Evolutionary conservation across 2,113 vertebrate genomes (phyloP), one percentile per base, ranked within the genome.

Genomic region (Labeo rohita): DNA sequence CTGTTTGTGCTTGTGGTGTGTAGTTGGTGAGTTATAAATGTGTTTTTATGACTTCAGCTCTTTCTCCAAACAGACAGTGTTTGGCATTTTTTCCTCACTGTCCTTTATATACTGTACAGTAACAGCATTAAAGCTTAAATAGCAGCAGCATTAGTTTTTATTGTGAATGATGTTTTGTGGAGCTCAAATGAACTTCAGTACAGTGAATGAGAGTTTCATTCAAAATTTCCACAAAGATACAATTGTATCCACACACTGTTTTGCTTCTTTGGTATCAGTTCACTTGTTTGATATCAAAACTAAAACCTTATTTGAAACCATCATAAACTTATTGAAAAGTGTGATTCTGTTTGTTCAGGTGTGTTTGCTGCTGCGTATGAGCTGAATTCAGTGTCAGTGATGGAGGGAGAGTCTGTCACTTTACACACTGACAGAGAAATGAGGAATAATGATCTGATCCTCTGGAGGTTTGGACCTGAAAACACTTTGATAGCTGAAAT

Each of bases 381-480:
- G 45, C 45, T 49, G 72, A 74, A 23, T 10, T 4, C 45, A 13
- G 72, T 74, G 45, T 49, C 72, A 23, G 72, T 47, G 45, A 13
- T 0, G 72, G 21, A 49, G 72, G 72, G 45, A 47, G 11, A 74
- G 21, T 49, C 45, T 47, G 72, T 74, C 18, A 74, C 45, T 49
- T 13, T 74, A 74, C 72, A 74, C 72, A 47, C 72, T 23, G 72
- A 74, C 13, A 49, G 45, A 74, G 72, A 74, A 74, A 74, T 77
- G 49, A 77, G 49, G 50, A 54, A 34, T 8, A 54, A 54, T 16
- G 74, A 77, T 36, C 3, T 15, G 15, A 36, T 77, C 13, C 49
- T 34, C 23, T 77, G 74, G 47, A 54, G 47, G 7, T 77, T 77
- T 54, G 74, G 74, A 36, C 47, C 47, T 10, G 74, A 77, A 77